Evolutionary conservation across 2,113 vertebrate genomes (phyloP).

Genomic region (Cariama cristata): DNA sequence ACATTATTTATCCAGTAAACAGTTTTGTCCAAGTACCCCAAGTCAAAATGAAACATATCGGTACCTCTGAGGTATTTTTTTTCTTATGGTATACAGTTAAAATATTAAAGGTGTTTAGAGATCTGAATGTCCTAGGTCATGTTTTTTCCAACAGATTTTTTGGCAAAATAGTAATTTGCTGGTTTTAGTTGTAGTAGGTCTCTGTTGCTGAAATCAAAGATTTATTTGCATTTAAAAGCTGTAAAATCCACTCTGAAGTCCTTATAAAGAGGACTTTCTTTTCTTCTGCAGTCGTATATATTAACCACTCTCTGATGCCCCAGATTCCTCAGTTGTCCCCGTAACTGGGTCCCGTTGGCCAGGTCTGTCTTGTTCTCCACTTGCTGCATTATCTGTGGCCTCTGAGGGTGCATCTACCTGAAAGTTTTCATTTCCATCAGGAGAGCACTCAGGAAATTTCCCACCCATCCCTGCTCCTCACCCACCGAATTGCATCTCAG

Average conservation of each 20-base stretch:
- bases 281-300: neutral
- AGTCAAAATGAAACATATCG: neutral
- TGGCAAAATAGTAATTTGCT: neutral
- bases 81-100: neutral
- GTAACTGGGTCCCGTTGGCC: accelerated
- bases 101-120: neutral
- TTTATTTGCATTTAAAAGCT: neutral
- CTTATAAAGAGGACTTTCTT: neutral
- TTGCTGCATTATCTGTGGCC: neutral
- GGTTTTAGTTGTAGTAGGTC: neutral
- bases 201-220: neutral
- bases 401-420: accelerated
- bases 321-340: neutral
- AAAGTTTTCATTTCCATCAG: neutral
- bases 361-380: accelerated
- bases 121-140: neutral
- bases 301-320: neutral
- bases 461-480: neutral
- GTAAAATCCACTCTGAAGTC: neutral
- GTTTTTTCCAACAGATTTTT: neutral
- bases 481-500: neutral
- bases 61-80: neutral
- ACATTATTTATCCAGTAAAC: neutral
- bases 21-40: neutral
- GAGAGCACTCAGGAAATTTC: neutral